phyloP scores from a whole-genome alignment of 37 sponge, comb jelly and placozoan genomes.

The Dysidea cf. avara region DNA sequence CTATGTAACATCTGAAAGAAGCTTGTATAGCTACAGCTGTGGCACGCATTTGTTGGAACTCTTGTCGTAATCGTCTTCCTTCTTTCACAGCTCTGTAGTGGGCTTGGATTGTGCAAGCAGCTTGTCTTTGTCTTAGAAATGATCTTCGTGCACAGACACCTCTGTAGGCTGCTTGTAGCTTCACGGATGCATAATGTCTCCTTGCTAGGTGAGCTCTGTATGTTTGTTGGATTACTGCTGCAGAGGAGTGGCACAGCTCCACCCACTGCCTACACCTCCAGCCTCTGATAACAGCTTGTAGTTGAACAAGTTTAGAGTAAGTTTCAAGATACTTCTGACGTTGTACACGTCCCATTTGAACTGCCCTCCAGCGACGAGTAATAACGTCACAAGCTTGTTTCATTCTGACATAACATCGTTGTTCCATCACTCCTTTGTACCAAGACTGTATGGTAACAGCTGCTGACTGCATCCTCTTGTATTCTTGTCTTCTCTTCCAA shows the following conservation, averaged over 20 bases:
- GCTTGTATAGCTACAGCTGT: constrained; percentile 66
- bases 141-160: constrained; percentile 13
- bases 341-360: too few species aligned
- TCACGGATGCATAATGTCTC: background rate
- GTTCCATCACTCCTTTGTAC: too few species aligned
- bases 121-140: constrained; percentile 13
- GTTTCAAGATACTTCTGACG: too few species aligned
- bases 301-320: too few species aligned
- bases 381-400: too few species aligned
- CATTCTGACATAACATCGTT: too few species aligned
- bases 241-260: constrained; percentile 26
- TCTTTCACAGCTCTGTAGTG: constrained; percentile 31
- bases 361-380: too few species aligned
- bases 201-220: constrained; percentile 31
- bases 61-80: constrained; percentile 1
- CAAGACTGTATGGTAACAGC: too few species aligned
- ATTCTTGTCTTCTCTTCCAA: too few species aligned
- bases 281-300: too few species aligned
- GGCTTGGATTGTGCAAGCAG: constrained; percentile 63
- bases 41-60: constrained; percentile 9
- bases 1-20: constrained; percentile 25
- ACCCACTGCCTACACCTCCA: constrained; percentile 1
- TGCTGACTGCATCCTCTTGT: too few species aligned
- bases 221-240: constrained; percentile 41
- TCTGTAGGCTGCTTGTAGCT: constrained; percentile 35